Evolutionary conservation across 1,140 invertebrate species (phyloP).

Genomic region (Sitobion miscanthi): DNA sequence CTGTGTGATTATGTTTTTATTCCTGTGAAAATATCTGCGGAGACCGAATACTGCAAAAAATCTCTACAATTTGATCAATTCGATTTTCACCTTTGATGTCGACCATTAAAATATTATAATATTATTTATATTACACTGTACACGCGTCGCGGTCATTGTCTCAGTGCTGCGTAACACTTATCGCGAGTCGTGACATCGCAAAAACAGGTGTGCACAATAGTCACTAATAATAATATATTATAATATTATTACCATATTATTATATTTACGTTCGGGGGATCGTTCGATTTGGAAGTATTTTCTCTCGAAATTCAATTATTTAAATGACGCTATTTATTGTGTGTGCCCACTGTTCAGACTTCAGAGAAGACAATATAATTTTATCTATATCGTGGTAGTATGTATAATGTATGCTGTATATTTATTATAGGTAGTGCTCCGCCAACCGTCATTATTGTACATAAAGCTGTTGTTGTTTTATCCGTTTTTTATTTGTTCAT

Average conservation of each 20-base stretch:
- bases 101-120: background rate
- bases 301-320: background rate
- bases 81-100: background rate
- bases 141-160: background rate
- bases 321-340: background rate
- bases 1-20: background rate
- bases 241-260: background rate
- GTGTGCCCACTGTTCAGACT: background rate
- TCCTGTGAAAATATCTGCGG: background rate
- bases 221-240: background rate
- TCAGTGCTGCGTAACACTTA: background rate
- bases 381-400: background rate
- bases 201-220: background rate
- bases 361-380: slow-evolving; percentile 1
- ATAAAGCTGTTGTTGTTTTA: slow-evolving; percentile 8
- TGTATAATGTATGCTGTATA: background rate
- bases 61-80: background rate
- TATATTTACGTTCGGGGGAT: background rate
- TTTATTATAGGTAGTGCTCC: background rate
- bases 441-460: background rate
- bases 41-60: background rate
- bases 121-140: background rate
- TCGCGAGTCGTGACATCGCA: background rate
- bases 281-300: background rate
- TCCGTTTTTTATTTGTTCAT: background rate